Conservation (phyloP, 2,888 invertebrate genomes). For the Melanophora roralis region DNA sequence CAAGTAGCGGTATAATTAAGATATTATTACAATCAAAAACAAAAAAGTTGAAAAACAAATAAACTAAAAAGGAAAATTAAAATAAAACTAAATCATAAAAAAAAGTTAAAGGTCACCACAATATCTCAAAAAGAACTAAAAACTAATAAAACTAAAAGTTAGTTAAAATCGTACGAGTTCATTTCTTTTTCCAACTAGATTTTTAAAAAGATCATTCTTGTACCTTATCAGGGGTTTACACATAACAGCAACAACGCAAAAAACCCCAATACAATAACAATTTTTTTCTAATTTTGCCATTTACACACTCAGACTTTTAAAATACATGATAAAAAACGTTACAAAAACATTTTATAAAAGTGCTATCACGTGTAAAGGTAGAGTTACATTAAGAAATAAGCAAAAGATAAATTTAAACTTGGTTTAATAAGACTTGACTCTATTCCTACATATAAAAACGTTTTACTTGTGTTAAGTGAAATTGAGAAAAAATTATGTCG, state of each 20-base stretch:
- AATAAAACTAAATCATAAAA: slow-evolving; percentile 35
- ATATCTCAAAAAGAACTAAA: not conserved
- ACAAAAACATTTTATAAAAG: too few relatives aligned
- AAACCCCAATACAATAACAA: too few relatives aligned
- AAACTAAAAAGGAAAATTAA: not conserved
- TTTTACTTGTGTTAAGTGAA: not conserved
- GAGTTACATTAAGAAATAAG: not conserved
- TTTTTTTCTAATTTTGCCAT: too few relatives aligned
- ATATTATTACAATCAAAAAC: slow-evolving; percentile 40
- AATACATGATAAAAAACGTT: too few relatives aligned
- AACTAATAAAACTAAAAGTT: slow-evolving; percentile 17
- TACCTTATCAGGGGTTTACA: too few relatives aligned
- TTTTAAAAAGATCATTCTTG: slow-evolving; percentile 16
- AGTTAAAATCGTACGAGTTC: slow-evolving; percentile 24
- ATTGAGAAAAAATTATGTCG: slow-evolving; percentile 4
- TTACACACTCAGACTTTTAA: too few relatives aligned
- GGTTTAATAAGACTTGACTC: not conserved
- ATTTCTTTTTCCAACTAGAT: slow-evolving; percentile 24
- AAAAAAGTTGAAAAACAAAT: not conserved
- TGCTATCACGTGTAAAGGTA: too few relatives aligned
- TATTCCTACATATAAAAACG: not conserved
- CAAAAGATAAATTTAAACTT: not conserved
- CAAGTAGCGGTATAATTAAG: slow-evolving; percentile 62
- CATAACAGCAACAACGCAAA: too few relatives aligned
- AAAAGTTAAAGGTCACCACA: slow-evolving; percentile 39